phyloP scores from a whole-genome alignment of 2,113 vertebrate genomes.

The Amphilophus citrinellus region DNA sequence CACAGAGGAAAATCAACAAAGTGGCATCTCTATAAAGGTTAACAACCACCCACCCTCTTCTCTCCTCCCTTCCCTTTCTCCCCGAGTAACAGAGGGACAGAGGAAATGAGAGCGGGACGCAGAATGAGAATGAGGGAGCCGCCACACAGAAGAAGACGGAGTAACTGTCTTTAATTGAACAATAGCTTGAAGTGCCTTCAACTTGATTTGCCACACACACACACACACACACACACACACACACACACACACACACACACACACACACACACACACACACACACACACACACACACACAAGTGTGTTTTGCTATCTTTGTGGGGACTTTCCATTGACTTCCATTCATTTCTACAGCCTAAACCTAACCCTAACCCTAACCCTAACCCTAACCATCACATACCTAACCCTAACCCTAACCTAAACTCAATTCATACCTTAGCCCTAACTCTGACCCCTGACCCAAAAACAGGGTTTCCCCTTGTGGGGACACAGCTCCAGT shows the following conservation, averaged over 20 bases:
- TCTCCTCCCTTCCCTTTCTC: not conserved
- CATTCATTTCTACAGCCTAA: too few relatives aligned
- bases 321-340: too few relatives aligned
- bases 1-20: slow-evolving; percentile 65
- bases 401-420: too few relatives aligned
- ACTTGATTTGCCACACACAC: slow-evolving; percentile 53
- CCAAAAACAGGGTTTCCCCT: too few relatives aligned
- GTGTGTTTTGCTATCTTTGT: too few relatives aligned
- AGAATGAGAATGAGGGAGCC: slow-evolving; percentile 34
- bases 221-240: slow-evolving; percentile 15
- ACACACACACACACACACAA: not conserved
- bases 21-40: slow-evolving; percentile 66
- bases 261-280: slow-evolving; percentile 23
- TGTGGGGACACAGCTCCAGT: too few relatives aligned
- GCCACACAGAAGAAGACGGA: slow-evolving; percentile 29
- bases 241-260: slow-evolving; percentile 6
- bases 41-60: slow-evolving; percentile 44
- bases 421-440: too few relatives aligned
- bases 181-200: slow-evolving; percentile 50
- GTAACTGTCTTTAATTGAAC: slow-evolving; percentile 59
- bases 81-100: not conserved
- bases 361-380: too few relatives aligned
- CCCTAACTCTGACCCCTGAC: too few relatives aligned
- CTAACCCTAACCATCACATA: too few relatives aligned
- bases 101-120: slow-evolving; percentile 17